phyloP scores from a whole-genome alignment of 2,797 vertebrate species.

The Etheostoma nigrum region DNA sequence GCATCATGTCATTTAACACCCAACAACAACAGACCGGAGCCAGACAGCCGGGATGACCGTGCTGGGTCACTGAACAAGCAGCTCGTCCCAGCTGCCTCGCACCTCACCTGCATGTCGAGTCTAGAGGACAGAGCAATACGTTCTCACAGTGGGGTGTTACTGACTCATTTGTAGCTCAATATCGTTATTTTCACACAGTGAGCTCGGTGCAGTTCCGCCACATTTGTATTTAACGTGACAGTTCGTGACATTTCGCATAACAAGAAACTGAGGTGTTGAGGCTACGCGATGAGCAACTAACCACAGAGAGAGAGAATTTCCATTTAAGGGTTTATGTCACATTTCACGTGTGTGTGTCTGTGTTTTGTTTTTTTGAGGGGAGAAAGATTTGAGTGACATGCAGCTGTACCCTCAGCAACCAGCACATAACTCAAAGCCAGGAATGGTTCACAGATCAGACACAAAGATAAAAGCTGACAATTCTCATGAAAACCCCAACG shows the following conservation, averaged over 20 bases:
- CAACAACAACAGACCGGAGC: constrained; percentile 32
- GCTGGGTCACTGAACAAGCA: constrained; percentile 22
- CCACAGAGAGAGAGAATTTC: constrained; percentile 55
- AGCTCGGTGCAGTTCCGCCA: neutral
- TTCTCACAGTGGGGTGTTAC: neutral
- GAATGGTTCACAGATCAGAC: constrained; percentile 24
- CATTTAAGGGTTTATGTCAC: constrained; percentile 69
- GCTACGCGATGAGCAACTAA: constrained; percentile 23
- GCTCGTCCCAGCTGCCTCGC: constrained; percentile 7
- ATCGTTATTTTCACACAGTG: constrained; percentile 27
- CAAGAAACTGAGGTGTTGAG: constrained; percentile 32
- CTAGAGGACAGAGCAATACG: neutral
- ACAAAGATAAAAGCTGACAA: constrained; percentile 4
- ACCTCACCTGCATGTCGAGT: constrained; percentile 25
- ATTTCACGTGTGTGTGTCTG: constrained; percentile 20
- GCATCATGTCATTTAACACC: constrained; percentile 45
- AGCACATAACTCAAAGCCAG: constrained; percentile 9
- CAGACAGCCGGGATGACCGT: constrained; percentile 35
- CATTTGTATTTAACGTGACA: constrained; percentile 51
- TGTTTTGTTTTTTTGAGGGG: constrained; percentile 11
- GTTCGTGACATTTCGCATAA: constrained; percentile 30
- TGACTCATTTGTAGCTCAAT: neutral
- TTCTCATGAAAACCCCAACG: constrained; percentile 42
- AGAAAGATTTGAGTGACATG: constrained; percentile 29
- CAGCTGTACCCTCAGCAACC: constrained; percentile 44